phyloP scores from a whole-genome alignment of 2,888 invertebrate genomes.

The Eremobia ochroleuca region DNA sequence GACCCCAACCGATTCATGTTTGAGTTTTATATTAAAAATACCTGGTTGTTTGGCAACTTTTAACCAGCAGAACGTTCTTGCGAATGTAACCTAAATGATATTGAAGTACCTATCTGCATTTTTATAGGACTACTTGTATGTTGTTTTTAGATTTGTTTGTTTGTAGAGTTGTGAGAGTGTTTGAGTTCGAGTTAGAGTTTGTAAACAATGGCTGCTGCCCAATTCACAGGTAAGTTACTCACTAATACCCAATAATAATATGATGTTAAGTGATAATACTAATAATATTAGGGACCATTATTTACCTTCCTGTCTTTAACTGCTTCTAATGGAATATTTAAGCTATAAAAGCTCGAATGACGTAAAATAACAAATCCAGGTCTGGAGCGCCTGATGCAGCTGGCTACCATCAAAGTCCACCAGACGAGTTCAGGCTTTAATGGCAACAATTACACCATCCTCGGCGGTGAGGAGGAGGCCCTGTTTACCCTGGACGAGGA shows the following conservation, averaged over 20 bases:
- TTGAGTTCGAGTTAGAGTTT: too few species aligned
- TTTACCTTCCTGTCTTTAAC: background rate
- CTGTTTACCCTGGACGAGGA: slow-evolving; percentile 33
- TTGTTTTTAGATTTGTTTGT: background rate
- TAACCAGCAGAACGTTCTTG: background rate
- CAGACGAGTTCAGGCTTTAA: slow-evolving; percentile 22
- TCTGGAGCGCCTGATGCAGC: slow-evolving; percentile 15
- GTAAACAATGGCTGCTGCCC: slow-evolving; percentile 22
- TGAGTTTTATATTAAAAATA: too few species aligned
- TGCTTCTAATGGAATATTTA: background rate
- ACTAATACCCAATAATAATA: background rate
- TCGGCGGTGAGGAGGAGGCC: background rate
- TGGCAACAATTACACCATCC: slow-evolving; percentile 36
- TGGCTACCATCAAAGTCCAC: slow-evolving; percentile 14
- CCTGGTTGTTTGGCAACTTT: background rate
- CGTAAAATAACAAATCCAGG: slow-evolving; percentile 11
- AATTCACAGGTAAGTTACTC: background rate
- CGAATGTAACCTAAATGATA: background rate
- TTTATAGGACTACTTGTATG: background rate
- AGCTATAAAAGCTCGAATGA: background rate
- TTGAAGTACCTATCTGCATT: background rate
- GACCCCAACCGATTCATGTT: too few species aligned
- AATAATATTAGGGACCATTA: background rate
- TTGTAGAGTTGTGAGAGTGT: slow-evolving; percentile 1
- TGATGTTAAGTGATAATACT: background rate